Conservation (phyloP, 2,797 vertebrate genomes). For the Champsocephalus esox region DNA sequence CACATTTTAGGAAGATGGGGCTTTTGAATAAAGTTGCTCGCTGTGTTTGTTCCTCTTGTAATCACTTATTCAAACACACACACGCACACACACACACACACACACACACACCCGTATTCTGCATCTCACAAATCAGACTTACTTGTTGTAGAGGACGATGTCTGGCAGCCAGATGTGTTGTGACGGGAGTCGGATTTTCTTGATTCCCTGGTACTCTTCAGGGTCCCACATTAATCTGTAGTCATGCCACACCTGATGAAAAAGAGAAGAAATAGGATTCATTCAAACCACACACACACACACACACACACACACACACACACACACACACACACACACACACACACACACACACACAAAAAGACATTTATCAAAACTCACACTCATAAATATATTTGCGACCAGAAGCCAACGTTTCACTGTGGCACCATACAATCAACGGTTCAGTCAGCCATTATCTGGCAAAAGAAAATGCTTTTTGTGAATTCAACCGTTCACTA, state of each 20-base stretch:
- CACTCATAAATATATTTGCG: neutral
- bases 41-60: constrained; percentile 22
- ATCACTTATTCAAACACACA: constrained; percentile 14
- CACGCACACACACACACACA: neutral
- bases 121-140: constrained; percentile 33
- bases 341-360: neutral
- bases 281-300: neutral
- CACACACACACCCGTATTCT: neutral
- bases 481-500: too few relatives aligned
- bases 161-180: constrained; percentile 89
- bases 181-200: constrained; percentile 86
- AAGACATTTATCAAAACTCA: neutral
- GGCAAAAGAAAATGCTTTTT: neutral
- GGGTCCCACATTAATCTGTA: constrained; percentile 88
- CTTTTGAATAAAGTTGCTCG: constrained; percentile 22
- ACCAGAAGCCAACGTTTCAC: constrained; percentile 13
- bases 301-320: too few relatives aligned
- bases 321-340: too few relatives aligned
- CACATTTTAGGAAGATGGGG: constrained; percentile 35
- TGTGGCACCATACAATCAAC: constrained; percentile 7
- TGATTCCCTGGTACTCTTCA: constrained; percentile 86
- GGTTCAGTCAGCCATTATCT: constrained; percentile 5
- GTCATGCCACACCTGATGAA: constrained; percentile 84
- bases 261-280: constrained; percentile 5
- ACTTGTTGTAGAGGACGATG: constrained; percentile 90